Percentiles rank a stretch among this genome's conserved stretches.
These are phyloP conservation scores for Percopsis transmontana DNA, from an alignment of 2,113 vertebrate species.

Conservation along the genomic window DNA sequence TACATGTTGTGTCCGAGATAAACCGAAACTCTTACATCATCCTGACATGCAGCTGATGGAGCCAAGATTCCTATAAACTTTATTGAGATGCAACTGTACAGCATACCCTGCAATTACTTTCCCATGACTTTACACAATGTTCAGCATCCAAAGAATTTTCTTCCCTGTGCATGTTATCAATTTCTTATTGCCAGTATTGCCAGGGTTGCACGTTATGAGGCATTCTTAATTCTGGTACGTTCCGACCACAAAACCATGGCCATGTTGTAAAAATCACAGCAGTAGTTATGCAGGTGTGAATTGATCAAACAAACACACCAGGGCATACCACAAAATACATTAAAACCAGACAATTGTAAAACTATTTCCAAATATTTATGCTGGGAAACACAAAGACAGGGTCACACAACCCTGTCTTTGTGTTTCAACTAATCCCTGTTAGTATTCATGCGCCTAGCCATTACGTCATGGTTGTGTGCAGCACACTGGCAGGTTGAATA, in stretches of 20 bases:
- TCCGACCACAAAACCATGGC: background rate
- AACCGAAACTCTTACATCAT: background rate
- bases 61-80: slow-evolving; percentile 30
- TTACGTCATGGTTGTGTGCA: slow-evolving; percentile 3
- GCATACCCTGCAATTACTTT: slow-evolving; percentile 41
- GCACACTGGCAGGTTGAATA: slow-evolving; percentile 1
- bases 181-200: slow-evolving; percentile 14
- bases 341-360: background rate
- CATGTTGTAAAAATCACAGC: background rate
- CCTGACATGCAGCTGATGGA: slow-evolving; percentile 7
- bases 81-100: slow-evolving; percentile 23
- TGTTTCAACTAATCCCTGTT: background rate
- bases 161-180: slow-evolving; percentile 12
- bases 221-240: background rate
- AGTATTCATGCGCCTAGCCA: background rate
- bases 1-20: background rate
- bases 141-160: slow-evolving; percentile 5
- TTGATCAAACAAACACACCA: slow-evolving; percentile 5
- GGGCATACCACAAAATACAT: background rate
- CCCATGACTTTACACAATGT: slow-evolving; percentile 27
- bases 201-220: background rate
- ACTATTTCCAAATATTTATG: background rate
- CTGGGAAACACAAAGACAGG: background rate
- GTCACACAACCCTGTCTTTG: slow-evolving; percentile 12
- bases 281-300: background rate